Percentiles rank a stretch among this genome's conserved stretches.
Evolutionary conservation across 2,797 vertebrate species (phyloP).

Genomic region (Notolepis coatsorum): DNA sequence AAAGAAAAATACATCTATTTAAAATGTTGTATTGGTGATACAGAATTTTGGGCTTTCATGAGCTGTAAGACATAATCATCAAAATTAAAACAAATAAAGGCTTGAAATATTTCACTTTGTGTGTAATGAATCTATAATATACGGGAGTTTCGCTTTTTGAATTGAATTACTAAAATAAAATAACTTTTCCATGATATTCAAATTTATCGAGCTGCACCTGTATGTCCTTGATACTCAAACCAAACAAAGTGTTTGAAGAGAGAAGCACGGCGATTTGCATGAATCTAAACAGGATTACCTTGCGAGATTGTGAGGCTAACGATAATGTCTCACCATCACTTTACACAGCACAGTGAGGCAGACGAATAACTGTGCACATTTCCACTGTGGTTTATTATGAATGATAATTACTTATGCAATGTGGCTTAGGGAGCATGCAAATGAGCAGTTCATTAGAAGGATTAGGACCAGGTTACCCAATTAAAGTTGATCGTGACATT

Average conservation of each 20-base stretch:
- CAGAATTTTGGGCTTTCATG: too few relatives aligned
- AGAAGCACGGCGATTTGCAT: slow-evolving; percentile 24
- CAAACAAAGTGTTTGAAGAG: slow-evolving; percentile 19
- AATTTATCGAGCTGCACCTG: slow-evolving; percentile 20
- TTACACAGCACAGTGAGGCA: slow-evolving; percentile 57
- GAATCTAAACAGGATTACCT: slow-evolving; percentile 40
- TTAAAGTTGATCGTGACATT: slow-evolving; percentile 48
- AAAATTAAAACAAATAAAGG: too few relatives aligned
- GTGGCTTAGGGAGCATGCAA: slow-evolving; percentile 68
- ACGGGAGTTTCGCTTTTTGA: too few relatives aligned
- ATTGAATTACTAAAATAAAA: too few relatives aligned
- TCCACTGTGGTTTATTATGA: slow-evolving; percentile 66
- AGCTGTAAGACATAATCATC: too few relatives aligned
- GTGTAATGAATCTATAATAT: too few relatives aligned
- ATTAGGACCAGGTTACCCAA: slow-evolving; percentile 64
- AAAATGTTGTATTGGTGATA: too few relatives aligned
- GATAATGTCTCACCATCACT: slow-evolving; percentile 62
- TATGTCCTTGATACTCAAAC: slow-evolving; percentile 39
- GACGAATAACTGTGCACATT: slow-evolving; percentile 73
- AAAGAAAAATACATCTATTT: too few relatives aligned
- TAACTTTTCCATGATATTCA: too few relatives aligned
- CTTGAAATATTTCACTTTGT: too few relatives aligned
- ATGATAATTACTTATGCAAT: slow-evolving; percentile 68
- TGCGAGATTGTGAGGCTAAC: slow-evolving; percentile 27
- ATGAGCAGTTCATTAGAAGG: slow-evolving; percentile 73